Evolutionary conservation across 2,797 vertebrate genomes (phyloP).

Genomic region (Myotis findleyi): DNA sequence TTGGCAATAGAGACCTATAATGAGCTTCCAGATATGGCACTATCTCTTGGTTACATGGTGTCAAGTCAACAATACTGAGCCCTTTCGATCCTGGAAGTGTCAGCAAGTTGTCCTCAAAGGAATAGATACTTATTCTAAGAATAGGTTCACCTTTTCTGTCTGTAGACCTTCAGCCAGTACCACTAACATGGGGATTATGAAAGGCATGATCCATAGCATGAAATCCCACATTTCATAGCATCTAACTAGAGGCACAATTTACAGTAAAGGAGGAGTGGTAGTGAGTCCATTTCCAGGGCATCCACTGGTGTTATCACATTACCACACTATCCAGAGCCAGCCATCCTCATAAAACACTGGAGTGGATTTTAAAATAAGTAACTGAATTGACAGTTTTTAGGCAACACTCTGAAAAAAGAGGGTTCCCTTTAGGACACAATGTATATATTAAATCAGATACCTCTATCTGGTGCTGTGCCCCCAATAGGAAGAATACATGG

Average conservation of each 20-base stretch:
- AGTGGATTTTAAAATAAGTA: not conserved
- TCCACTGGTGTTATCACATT: not conserved
- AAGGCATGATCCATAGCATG: not conserved
- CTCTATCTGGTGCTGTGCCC: not conserved
- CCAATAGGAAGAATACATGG: not conserved
- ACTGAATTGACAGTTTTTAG: not conserved
- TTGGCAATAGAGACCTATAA: not conserved
- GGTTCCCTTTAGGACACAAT: not conserved
- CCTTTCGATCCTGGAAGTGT: not conserved
- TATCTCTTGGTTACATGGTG: not conserved
- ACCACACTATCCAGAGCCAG: not conserved
- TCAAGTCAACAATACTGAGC: not conserved
- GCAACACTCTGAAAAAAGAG: constrained; percentile 24
- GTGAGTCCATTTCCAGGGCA: not conserved
- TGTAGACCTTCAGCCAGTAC: not conserved
- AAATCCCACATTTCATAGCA: not conserved
- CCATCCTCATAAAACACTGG: not conserved
- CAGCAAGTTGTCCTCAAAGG: not conserved
- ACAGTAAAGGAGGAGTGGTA: not conserved
- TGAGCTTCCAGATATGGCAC: not conserved
- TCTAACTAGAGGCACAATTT: not conserved
- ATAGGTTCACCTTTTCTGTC: not conserved
- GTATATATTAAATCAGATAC: constrained; percentile 22
- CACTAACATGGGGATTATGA: not conserved
- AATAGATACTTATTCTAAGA: not conserved